Evolutionary conservation across 2,888 invertebrate genomes (phyloP).

Genomic region (Osmoderma eremita): DNA sequence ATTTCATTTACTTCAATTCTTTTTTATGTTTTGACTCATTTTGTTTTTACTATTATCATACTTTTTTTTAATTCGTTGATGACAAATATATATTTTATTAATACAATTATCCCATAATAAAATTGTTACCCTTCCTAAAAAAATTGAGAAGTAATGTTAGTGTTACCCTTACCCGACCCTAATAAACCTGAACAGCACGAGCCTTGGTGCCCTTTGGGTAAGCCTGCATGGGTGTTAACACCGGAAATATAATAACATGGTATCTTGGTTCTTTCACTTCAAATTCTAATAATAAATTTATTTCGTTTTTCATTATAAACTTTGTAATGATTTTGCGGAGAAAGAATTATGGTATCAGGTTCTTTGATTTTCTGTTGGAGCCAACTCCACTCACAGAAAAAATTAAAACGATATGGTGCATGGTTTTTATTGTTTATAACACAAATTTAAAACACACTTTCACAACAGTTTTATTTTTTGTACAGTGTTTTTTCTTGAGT

Average conservation of each 20-base stretch:
- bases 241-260: constrained; percentile 20
- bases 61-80: constrained; percentile 3
- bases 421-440: constrained; percentile 33
- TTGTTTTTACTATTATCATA: constrained; percentile 29
- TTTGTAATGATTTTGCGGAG: background rate
- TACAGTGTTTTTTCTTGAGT: constrained; percentile 18
- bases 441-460: constrained; percentile 29
- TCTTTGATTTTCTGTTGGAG: constrained; percentile 26
- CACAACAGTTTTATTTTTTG: constrained; percentile 13
- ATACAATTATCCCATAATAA: constrained; percentile 1
- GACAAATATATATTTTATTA: constrained; percentile 16
- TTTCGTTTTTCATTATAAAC: background rate
- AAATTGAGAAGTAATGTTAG: constrained; percentile 71
- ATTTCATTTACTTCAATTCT: constrained; percentile 4
- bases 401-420: constrained; percentile 32
- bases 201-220: constrained; percentile 89
- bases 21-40: constrained; percentile 2
- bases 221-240: constrained; percentile 60
- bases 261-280: constrained; percentile 20
- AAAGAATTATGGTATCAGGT: constrained; percentile 4
- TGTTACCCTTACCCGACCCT: constrained; percentile 86
- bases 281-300: background rate
- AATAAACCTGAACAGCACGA: constrained; percentile 90
- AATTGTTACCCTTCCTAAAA: constrained; percentile 30
- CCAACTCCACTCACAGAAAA: background rate